Percentiles rank a stretch among this genome's conserved stretches.
Conservation (phyloP, 2,113 vertebrate genomes). For the Kryptolebias marmoratus region DNA sequence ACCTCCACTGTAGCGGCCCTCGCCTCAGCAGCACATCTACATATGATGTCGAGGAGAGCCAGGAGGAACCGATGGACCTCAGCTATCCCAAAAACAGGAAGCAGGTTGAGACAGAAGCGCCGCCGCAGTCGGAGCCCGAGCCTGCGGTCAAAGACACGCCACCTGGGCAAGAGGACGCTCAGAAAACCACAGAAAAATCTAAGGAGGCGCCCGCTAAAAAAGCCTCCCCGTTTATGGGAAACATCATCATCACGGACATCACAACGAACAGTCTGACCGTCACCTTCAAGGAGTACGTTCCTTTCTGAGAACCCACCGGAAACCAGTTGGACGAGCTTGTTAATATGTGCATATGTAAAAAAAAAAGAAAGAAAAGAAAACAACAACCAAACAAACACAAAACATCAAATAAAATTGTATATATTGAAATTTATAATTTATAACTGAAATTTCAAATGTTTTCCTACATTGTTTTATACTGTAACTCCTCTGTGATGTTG, state of each 20-base stretch:
- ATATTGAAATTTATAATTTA: constrained; percentile 81
- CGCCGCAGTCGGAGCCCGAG: constrained; percentile 6
- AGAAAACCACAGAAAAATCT: constrained; percentile 63
- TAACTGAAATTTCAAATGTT: constrained; percentile 77
- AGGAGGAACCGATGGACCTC: constrained; percentile 97
- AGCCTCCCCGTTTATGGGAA: constrained; percentile 94
- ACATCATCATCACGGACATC: constrained; percentile 98
- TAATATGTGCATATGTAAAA: constrained; percentile 77
- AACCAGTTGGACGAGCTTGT: constrained; percentile 34
- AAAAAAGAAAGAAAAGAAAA: constrained; percentile 13
- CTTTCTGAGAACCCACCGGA: constrained; percentile 77
- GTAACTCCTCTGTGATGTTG: constrained; percentile 65
- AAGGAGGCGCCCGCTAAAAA: constrained; percentile 79
- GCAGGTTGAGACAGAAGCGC: constrained; percentile 61
- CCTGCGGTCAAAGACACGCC: constrained; percentile 21
- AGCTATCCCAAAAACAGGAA: constrained; percentile 90
- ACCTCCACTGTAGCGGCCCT: constrained; percentile 71
- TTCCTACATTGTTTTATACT: constrained; percentile 78
- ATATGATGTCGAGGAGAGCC: constrained; percentile 81
- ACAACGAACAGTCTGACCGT: constrained; percentile 98
- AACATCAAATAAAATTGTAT: constrained; percentile 69
- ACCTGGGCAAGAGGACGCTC: constrained; percentile 62
- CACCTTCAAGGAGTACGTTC: constrained; percentile 97
- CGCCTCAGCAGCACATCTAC: constrained; percentile 61
- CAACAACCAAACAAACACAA: constrained; percentile 16